Evolutionary conservation across 2,113 vertebrate species (phyloP), one percentile per base, ranked within the genome.

Genomic region (Pseudois nayaur): DNA sequence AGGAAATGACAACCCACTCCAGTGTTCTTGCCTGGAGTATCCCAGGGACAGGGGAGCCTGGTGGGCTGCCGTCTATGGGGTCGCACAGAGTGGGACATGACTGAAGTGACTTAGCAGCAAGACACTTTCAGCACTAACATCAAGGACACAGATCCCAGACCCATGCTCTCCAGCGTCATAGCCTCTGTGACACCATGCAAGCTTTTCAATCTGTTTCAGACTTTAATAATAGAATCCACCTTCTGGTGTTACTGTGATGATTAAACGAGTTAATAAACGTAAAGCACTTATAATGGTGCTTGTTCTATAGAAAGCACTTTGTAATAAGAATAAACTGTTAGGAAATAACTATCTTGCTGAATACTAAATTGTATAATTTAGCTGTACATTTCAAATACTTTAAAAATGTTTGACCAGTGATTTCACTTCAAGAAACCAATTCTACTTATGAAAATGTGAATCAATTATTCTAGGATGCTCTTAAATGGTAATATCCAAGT

Each of bases 191-290:
- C 12, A 3, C 5, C 36, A 43, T 54, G 40, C 48, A 82, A 62
- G 25, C 57, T 74, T 36, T 84, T 55, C 43, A 93, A 43, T 62
- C 81, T 82, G 8, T 40, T 15, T 67, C 50, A 67, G 33, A 48
- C 78, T 64, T 62, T 31, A 84, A 83, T 79, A 79, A 33, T 86
- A 67, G 50, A 88, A 86, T 16, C 50, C 21, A 23, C 8, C 17
- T 94, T 21, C 29, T 50, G 54, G 33, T 60, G 62, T 89, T 89
- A 48, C 23, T 82, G 11, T 74, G 60, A 59, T 78, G 29, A 84
- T 88, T 83, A 95, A 90, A 86, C 36, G 55, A 71, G 59, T 86
- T 92, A 50, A 60, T 64, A 79, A 90, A 59, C 82, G n/a, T 36
- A 87, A 84, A 64, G 23, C 13, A 8, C 21, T 87, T 95, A 91